phyloP scores from a whole-genome alignment of 1,140 invertebrate species.

The Elysia chlorotica region DNA sequence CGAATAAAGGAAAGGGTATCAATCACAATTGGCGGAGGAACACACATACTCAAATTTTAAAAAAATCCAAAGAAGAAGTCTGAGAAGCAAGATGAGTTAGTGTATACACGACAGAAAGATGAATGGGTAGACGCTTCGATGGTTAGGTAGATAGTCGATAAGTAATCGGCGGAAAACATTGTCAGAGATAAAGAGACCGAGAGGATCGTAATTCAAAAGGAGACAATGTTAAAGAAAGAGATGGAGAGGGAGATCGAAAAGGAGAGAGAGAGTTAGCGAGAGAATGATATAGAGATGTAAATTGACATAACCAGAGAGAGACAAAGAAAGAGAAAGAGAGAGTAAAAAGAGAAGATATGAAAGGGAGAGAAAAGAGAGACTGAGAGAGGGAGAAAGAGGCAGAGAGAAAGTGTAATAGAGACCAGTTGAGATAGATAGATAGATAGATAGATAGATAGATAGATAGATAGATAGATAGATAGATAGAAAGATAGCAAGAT shows the following conservation, averaged over 20 bases:
- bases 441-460: not conserved
- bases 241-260: not conserved
- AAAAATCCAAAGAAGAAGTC: not conserved
- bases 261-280: too few relatives aligned
- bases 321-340: not conserved
- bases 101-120: not conserved
- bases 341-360: not conserved
- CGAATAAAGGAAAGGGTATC: too few relatives aligned
- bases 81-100: not conserved
- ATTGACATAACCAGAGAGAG: not conserved
- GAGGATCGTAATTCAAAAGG: not conserved
- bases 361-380: constrained; percentile 20
- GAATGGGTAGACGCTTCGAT: not conserved
- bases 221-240: not conserved
- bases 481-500: constrained; percentile 6
- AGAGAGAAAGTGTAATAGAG: not conserved
- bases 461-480: not conserved
- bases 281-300: not conserved
- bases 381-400: constrained; percentile 24
- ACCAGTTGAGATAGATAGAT: not conserved
- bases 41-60: too few relatives aligned
- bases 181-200: not conserved
- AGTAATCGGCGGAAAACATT: too few relatives aligned
- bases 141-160: too few relatives aligned
- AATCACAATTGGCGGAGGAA: too few relatives aligned